Conservation (phyloP, 2,888 invertebrate species). For the Hymenopus coronatus region DNA sequence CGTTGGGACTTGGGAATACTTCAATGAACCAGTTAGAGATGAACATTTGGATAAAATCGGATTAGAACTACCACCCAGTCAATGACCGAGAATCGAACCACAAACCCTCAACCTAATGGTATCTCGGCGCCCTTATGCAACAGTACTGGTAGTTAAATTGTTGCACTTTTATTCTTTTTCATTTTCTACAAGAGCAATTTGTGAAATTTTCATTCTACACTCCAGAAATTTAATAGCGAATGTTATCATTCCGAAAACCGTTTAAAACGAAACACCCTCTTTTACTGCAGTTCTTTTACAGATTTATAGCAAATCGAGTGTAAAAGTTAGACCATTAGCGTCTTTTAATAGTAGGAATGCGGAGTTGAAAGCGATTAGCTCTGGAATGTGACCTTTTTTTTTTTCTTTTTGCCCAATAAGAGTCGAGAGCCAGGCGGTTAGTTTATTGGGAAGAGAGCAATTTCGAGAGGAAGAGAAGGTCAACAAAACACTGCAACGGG, state of each 20-base stretch:
- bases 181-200: neutral
- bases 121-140: too few species aligned
- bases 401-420: neutral
- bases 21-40: too few species aligned
- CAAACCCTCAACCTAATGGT: too few species aligned
- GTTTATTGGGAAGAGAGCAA: neutral
- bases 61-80: too few species aligned
- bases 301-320: neutral
- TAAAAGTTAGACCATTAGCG: neutral
- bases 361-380: slow-evolving; percentile 7
- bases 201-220: neutral
- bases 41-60: too few species aligned
- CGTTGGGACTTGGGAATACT: too few species aligned
- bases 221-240: neutral
- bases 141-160: too few species aligned
- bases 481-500: slow-evolving; percentile 14
- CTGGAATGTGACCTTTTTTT: neutral
- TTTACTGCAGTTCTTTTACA: neutral
- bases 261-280: neutral
- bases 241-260: neutral
- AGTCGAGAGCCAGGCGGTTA: neutral
- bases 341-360: neutral
- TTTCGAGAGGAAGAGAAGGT: neutral
- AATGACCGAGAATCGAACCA: too few species aligned
- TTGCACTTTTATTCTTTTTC: neutral